These are phyloP conservation scores for Cryptus viduatorius DNA, from an alignment of 2,888 invertebrate species.

Conservation along the genomic window DNA sequence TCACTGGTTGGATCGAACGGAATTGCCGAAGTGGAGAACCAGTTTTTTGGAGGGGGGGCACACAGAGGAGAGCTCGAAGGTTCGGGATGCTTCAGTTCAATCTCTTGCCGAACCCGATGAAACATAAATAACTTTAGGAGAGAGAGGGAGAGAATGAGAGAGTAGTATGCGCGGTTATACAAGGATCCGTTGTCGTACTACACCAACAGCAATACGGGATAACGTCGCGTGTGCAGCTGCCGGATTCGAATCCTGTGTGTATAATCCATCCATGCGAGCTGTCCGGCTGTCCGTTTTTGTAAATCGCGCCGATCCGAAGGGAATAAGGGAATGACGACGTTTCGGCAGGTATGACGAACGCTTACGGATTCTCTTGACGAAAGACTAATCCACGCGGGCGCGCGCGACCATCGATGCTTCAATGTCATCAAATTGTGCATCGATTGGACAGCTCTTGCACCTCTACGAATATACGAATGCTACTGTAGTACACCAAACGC, in stretches of 20 bases:
- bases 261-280: conserved; percentile 37
- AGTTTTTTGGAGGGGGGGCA: conserved; percentile 60
- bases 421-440: conserved; percentile 25
- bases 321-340: conserved; percentile 48
- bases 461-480: conserved; percentile 1
- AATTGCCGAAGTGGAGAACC: conserved; percentile 62
- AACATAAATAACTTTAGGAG: conserved; percentile 65
- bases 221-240: conserved; percentile 53
- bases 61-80: conserved; percentile 49
- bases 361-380: conserved; percentile 26
- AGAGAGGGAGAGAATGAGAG: conserved; percentile 16
- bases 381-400: conserved; percentile 41
- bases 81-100: conserved; percentile 67
- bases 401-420: conserved; percentile 22
- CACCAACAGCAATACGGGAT: conserved; percentile 24
- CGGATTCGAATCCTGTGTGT: conserved; percentile 33
- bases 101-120: conserved; percentile 57
- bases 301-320: conserved; percentile 20
- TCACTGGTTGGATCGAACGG: conserved; percentile 61
- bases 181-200: conserved; percentile 3
- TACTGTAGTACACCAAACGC: not conserved
- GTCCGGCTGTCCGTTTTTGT: conserved; percentile 57
- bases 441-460: conserved; percentile 21
- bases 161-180: not conserved
- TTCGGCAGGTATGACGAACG: conserved; percentile 36